Evolutionary conservation across 2,888 invertebrate species (phyloP), one percentile per base, ranked within the genome.

Genomic region (Colletes collaris): DNA sequence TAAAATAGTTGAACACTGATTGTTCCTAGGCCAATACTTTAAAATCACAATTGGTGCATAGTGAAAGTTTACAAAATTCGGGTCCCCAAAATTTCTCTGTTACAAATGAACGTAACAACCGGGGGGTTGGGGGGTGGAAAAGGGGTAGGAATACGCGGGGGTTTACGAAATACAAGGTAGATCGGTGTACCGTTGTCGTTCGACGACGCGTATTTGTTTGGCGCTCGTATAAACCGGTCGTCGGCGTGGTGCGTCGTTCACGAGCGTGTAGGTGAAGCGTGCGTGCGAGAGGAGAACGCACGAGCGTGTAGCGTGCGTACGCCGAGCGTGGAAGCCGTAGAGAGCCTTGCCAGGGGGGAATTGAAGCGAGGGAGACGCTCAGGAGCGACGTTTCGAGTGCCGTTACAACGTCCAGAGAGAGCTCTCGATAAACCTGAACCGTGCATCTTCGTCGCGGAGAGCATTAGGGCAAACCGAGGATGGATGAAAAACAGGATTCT

Each of bases 331-430:
- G 56, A 35, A 13, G 68, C 40, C 56, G 8, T 37, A 50, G 46
- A 66, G 56, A 80, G 63, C 73, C 74, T 80, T 65, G 69, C 67
- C 62, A 35, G 19, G 64, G 60, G 44, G 75, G 55, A 68, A 68
- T 74, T 46, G 64, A 60, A 67, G 59, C 66, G 72, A 72, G 60
- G 46, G 69, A 64, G 76, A 69, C 55, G 76, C 8, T 67, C 35
- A 76, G 70, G 76, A 70, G 67, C 72, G 66, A 79, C 78, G 77
- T 81, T 63, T 76, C 70, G 84, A 85, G 80, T 86, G 83, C 86
- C 86, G 87, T 86, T 85, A 86, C 83, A 70, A 77, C 81, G 86
- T 85, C 79, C 82, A 49, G 79, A 69, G 80, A 77, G 79, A 63
- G 79, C 66, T 76, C 72, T 68, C 71, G 77, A 83, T 83, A 83